Percentiles rank a stretch among this genome's conserved stretches.
These are phyloP conservation scores for Urocolius indicus DNA, from an alignment of 2,113 vertebrate species.

Conservation along the genomic window DNA sequence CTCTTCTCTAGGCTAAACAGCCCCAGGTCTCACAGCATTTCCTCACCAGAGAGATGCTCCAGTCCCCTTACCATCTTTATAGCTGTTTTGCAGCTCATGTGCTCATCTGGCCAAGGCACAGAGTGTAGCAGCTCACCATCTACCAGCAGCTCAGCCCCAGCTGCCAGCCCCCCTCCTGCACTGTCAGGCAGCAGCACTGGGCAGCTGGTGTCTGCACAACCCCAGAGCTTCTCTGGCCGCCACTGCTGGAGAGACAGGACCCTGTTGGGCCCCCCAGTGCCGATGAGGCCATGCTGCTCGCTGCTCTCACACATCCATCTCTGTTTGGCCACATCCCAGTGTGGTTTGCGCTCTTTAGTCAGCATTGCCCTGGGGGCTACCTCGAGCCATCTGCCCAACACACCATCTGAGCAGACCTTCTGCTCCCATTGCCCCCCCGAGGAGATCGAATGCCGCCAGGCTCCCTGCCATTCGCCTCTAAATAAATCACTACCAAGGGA, in stretches of 20 bases:
- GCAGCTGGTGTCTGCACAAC: not conserved
- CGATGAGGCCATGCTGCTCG: not conserved
- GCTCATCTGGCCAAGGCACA: not conserved
- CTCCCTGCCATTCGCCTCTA: not conserved
- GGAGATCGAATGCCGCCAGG: not conserved
- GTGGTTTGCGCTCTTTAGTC: constrained; percentile 34
- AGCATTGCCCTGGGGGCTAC: constrained; percentile 37
- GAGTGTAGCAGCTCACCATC: not conserved
- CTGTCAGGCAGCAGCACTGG: not conserved
- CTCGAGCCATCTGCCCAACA: constrained; percentile 49
- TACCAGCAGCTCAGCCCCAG: not conserved
- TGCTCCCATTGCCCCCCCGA: constrained; percentile 30
- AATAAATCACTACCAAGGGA: not conserved
- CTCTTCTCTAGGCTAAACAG: no score
- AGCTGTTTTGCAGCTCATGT: fast-evolving
- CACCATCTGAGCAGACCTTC: constrained; percentile 61
- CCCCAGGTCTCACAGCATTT: no score
- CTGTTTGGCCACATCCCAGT: not conserved
- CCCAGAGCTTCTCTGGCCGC: fast-evolving
- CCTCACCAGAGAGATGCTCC: no score
- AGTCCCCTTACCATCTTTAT: no score
- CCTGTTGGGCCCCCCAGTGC: not conserved
- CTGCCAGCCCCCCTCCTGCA: not conserved
- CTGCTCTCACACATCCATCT: not conserved
- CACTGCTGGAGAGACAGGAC: not conserved